Base-by-base conservation (phyloP, 2,113 vertebrate species). In the Rhea americana region DNA sequence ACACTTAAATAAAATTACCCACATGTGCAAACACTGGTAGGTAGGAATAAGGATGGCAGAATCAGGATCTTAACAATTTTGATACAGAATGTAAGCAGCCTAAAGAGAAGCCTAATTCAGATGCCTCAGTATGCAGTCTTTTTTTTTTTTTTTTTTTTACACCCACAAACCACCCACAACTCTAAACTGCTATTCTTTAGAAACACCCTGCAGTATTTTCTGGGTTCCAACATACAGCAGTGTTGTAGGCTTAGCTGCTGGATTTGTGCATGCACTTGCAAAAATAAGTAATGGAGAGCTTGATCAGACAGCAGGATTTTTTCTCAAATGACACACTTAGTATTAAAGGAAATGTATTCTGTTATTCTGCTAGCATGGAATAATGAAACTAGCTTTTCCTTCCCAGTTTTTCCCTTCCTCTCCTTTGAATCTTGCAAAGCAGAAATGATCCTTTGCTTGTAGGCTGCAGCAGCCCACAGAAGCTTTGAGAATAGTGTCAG, bases 361-460 rank as follows among this genome's bases (percentile, higher is more conserved):
- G 87, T 96, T 96, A 96, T 95, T 92, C 93, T 90, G 95, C 95
- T 96, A 96, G 95, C 95, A 93, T 66, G 63, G 86, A 97, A 97
- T 96, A 98, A 97, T 92, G 90, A 97, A 94, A 74, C 53, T 3
- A 89, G 74, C 51, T 74, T 93, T 97, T 96, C 77, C 76, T 95
- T 89, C 68, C 74, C 39, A 72, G 82, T 43, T 70, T 92, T 94
- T 30, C 35, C 43, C 22, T 72, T 82, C 58, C 81, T 79, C 20
- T 66, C 53, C 86, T 97, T 95, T 94, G 91, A 96, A 84, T 92
- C 61, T 59, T 95, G 87, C 92, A 96, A 85, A 93, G 59, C 86
- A 96, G 94, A 95, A 97, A 95, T 7, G 32, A 94, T 93, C 75
- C 75, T 82, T 66, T 20, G 24, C 82, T 97, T 95, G 95, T 95